A percentile compares a stretch with the other conserved stretches of the same genome.
These are phyloP conservation scores for Aleiodes testaceus DNA, from an alignment of 2,888 invertebrate genomes.

Conservation along the genomic window DNA sequence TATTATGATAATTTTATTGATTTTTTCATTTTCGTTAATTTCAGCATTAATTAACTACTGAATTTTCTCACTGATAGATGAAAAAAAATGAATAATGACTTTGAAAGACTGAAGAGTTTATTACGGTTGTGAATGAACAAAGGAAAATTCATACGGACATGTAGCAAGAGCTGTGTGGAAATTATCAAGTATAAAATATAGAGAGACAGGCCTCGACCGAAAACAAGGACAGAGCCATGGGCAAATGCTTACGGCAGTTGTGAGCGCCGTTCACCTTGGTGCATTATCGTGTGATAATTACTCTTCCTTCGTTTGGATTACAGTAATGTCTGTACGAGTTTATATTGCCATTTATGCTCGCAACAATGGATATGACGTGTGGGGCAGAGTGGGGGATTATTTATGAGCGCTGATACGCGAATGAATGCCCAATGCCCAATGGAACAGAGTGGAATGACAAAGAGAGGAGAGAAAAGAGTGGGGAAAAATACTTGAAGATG, in stretches of 20 bases:
- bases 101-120: no score
- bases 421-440: background rate
- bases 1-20: background rate
- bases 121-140: no score
- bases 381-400: slow-evolving; percentile 47
- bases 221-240: slow-evolving; percentile 35
- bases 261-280: slow-evolving; percentile 52
- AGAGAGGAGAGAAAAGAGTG: no score
- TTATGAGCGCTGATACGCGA: slow-evolving; percentile 46
- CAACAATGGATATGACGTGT: slow-evolving; percentile 20
- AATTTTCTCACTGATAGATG: no score
- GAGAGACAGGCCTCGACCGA: slow-evolving; percentile 33
- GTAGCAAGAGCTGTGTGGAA: no score
- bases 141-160: no score
- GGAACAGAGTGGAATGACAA: no score
- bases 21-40: no score
- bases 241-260: slow-evolving; percentile 43
- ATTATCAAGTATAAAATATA: background rate
- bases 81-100: no score
- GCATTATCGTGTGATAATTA: slow-evolving; percentile 60
- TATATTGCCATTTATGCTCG: slow-evolving; percentile 25
- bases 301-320: slow-evolving; percentile 49
- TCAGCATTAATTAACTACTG: no score
- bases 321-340: slow-evolving; percentile 44
- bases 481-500: slow-evolving; percentile 18